Evolutionary conservation across 2,888 invertebrate species (phyloP), one percentile per base, ranked within the genome.

Genomic region (Tetranychus truncatus): DNA sequence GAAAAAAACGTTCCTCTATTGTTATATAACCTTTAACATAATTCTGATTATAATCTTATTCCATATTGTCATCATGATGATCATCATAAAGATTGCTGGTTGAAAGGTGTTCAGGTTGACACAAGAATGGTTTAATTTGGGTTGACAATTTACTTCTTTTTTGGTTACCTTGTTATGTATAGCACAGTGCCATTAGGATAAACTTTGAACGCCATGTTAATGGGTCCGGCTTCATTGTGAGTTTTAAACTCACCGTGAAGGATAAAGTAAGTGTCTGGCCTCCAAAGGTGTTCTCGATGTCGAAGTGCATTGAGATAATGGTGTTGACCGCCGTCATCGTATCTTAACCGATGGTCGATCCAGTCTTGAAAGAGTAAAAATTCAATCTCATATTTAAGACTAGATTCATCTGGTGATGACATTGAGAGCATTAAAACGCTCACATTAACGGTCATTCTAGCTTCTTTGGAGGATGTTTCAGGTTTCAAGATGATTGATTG

Each of bases 201-300:
- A 82, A 94, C 92, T 83, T 92, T 88, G 82, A 94, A 88, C 80
- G 93, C 91, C 82, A 94, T 92, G 86, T 93, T 92, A 85, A 92
- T 90, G 80, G 92, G 92, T 84, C 91, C 91, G 83, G 92, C 88
- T 79, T 92, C 92, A 84, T 91, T 91, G 83, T 92, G 88, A 79
- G 92, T 92, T 87, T 93, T 92, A 85, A 93, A 94, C 85, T 94
- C 93, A 78, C 94, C 94, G 84, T 94, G 93, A 90, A 93, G 93
- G 83, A 93, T 92, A 85, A 94, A 94, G 84, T 93, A 93, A 76
- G 92, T 93, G 85, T 94, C 94, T 78, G 94, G 93, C 81, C 92
- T 86, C 93, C 92, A 93, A 82, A 93, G 90, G 82, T 91, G 89
- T 82, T 91, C 89, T 86, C 92, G 90, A 83, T 94, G 93, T 84